A percentile compares a stretch with the other conserved stretches of the same genome.
Conservation (phyloP, 2,113 vertebrate species). For the Anolis carolinensis region DNA sequence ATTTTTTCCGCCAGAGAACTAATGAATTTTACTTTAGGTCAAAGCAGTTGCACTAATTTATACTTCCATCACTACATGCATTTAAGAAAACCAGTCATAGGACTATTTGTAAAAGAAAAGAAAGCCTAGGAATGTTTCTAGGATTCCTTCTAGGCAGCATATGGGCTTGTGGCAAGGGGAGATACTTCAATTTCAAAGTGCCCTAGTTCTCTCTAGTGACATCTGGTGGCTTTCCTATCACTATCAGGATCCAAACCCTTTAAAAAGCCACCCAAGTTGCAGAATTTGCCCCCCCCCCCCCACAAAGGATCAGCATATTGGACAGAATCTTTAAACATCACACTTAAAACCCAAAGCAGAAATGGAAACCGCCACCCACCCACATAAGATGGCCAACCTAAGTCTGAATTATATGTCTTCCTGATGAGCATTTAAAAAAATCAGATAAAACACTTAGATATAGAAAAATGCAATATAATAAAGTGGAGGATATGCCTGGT, state of each 20-base stretch:
- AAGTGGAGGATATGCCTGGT: background rate
- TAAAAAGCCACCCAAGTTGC: too few species aligned
- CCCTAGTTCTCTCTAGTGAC: background rate
- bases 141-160: constrained; percentile 8
- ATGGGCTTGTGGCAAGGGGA: background rate
- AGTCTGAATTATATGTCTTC: background rate
- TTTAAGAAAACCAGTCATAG: constrained; percentile 13
- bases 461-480: background rate
- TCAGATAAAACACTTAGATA: background rate
- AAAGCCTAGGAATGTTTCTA: constrained; percentile 24
- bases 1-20: background rate
- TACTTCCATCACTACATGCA: background rate
- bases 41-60: constrained; percentile 28
- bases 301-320: too few species aligned
- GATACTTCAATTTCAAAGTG: background rate
- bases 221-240: background rate
- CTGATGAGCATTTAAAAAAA: too few species aligned
- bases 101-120: background rate
- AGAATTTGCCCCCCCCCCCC: too few species aligned
- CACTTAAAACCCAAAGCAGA: too few species aligned
- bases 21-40: constrained; percentile 27
- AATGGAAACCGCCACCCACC: too few species aligned
- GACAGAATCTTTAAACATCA: too few species aligned
- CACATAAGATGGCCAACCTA: background rate
- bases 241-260: too few species aligned